Conservation (phyloP, 2,888 invertebrate species). For the Leuctra nigra region DNA sequence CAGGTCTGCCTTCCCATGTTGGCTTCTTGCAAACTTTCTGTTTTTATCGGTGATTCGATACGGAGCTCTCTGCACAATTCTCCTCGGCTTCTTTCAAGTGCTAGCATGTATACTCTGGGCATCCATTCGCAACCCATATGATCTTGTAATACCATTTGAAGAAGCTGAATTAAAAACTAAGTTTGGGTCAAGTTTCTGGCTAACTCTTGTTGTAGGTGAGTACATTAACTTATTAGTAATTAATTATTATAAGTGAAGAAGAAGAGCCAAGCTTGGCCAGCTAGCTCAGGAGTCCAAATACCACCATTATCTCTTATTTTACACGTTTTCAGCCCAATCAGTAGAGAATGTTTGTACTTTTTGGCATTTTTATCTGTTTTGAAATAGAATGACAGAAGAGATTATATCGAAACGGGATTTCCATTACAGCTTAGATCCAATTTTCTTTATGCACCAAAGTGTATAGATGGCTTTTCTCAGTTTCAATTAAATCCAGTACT, state of each 20-base stretch:
- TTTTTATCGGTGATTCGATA: constrained; percentile 47
- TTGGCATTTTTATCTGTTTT: constrained; percentile 3
- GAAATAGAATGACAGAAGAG: no score
- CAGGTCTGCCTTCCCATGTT: constrained; percentile 49
- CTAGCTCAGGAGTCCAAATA: no score
- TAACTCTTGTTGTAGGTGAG: constrained; percentile 45
- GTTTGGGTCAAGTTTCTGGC: constrained; percentile 47
- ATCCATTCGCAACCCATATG: constrained; percentile 44
- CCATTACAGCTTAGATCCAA: no score
- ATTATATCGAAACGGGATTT: no score
- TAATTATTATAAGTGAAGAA: background rate
- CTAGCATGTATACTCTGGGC: constrained; percentile 47
- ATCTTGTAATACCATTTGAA: constrained; percentile 48
- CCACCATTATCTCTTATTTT: background rate
- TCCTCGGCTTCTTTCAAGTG: constrained; percentile 47
- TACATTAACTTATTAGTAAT: background rate
- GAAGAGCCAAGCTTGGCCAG: no score
- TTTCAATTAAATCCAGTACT: no score
- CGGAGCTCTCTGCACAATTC: constrained; percentile 44
- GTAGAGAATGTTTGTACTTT: constrained; percentile 9
- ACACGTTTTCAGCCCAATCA: no score
- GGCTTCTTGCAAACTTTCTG: constrained; percentile 49
- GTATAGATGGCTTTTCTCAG: no score
- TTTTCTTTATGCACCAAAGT: no score
- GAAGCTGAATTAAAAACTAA: constrained; percentile 39